Conservation (phyloP, 2,797 vertebrate genomes). For the Sebastiscus tertius region DNA sequence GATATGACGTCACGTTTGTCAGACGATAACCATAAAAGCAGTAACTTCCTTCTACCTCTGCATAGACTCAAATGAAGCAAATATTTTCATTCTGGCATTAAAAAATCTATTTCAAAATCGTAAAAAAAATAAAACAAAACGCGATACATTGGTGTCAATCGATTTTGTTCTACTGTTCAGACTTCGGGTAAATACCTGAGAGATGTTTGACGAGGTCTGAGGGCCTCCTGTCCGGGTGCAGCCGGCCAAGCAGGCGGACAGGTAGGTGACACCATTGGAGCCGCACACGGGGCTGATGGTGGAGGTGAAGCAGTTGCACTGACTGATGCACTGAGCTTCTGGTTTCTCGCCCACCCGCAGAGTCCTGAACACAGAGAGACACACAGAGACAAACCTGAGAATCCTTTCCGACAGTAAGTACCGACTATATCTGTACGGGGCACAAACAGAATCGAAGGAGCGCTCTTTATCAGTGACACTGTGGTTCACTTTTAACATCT, state of each 20-base stretch:
- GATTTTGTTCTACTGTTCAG: neutral
- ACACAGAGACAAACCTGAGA: constrained; percentile 24
- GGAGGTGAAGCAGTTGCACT: constrained; percentile 95
- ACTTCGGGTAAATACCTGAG: constrained; percentile 65
- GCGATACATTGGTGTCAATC: too few species aligned
- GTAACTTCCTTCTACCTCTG: too few species aligned
- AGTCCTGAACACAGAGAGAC: constrained; percentile 72
- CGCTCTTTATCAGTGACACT: constrained; percentile 2
- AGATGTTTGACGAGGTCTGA: neutral
- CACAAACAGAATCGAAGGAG: constrained; percentile 10
- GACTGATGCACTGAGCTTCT: constrained; percentile 89
- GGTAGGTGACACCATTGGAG: constrained; percentile 93
- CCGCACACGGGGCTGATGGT: constrained; percentile 97
- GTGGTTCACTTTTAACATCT: constrained; percentile 46
- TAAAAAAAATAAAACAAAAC: too few species aligned
- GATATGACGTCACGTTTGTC: too few species aligned
- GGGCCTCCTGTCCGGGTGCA: constrained; percentile 84
- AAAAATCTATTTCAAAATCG: too few species aligned
- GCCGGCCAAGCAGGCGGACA: constrained; percentile 97
- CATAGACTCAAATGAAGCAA: too few species aligned
- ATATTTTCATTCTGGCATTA: too few species aligned
- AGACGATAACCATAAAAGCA: too few species aligned
- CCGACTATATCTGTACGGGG: neutral
- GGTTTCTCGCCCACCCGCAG: constrained; percentile 82
- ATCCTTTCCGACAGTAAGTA: neutral